Evolutionary conservation across 2,888 invertebrate genomes (phyloP).

Genomic region (Zhuqinia jingwanae): DNA sequence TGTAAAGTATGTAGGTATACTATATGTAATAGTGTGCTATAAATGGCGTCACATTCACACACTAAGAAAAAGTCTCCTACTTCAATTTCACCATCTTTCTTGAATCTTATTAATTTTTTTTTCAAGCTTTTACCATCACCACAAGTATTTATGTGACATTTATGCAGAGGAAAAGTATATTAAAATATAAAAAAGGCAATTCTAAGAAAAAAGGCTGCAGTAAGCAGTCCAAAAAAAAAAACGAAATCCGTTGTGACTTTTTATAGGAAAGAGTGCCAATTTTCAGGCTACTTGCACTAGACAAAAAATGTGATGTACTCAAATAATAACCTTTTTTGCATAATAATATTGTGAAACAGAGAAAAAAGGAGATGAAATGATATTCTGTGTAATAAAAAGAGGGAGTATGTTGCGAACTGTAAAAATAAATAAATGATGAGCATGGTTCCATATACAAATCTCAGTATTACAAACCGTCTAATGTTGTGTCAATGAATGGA

Average conservation of each 20-base stretch:
- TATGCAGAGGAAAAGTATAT: background rate
- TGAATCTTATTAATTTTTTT: too few species aligned
- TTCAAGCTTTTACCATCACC: too few species aligned
- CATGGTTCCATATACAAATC: too few species aligned
- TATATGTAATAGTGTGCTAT: too few species aligned
- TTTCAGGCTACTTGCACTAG: constrained; percentile 28
- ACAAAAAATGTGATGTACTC: too few species aligned
- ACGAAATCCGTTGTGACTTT: constrained; percentile 31
- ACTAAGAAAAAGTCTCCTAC: too few species aligned
- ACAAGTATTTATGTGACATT: constrained; percentile 32
- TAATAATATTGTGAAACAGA: too few species aligned
- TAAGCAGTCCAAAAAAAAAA: background rate
- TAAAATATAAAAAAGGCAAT: constrained; percentile 7
- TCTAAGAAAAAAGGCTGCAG: constrained; percentile 5
- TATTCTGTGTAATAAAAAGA: background rate
- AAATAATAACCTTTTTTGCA: too few species aligned
- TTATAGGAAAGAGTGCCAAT: constrained; percentile 26
- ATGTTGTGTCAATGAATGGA: background rate
- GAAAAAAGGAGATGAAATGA: too few species aligned
- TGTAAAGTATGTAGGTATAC: too few species aligned
- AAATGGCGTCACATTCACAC: too few species aligned
- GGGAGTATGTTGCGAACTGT: background rate
- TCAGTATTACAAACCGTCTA: background rate
- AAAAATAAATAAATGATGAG: constrained; percentile 35
- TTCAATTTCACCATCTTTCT: too few species aligned